Percentiles rank a stretch among this genome's conserved stretches.
These are phyloP conservation scores for Mus musculus DNA, from an alignment of 2,113 vertebrate species.

Conservation along the genomic window GRCm39 chr1:130043001-130043500, in stretches of 20 bases:
- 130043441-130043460: not conserved
- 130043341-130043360: not conserved
- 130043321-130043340: not conserved
- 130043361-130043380: not conserved
- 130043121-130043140: not conserved
- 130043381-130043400: not conserved
- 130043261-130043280: not conserved
- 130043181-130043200: not conserved
- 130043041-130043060: not conserved
- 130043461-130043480: not conserved
- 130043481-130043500: not conserved
- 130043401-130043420: not conserved
- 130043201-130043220: not conserved
- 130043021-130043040: not conserved
- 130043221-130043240: not conserved
- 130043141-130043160: not conserved
- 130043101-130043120: not conserved
- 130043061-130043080: not conserved
- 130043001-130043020: not conserved
- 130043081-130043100: not conserved
- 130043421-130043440: not conserved
- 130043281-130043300: not conserved
- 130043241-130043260: not conserved
- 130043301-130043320: not conserved
- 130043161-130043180: slow-evolving; percentile 15